Conservation (phyloP, 2,113 vertebrate genomes). For the Nicator chloris region DNA sequence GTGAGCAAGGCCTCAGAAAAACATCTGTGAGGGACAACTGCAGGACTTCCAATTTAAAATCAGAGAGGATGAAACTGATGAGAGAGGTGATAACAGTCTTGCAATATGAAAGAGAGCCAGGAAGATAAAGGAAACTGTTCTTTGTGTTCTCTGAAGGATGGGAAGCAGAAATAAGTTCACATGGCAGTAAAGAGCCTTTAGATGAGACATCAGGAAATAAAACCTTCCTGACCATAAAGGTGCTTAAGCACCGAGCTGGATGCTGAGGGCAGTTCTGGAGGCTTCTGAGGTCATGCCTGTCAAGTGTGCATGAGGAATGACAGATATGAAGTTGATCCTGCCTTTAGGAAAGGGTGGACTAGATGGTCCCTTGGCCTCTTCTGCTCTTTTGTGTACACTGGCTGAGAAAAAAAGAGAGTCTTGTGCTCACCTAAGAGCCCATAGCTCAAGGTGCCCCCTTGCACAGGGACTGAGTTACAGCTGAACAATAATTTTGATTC, state of each 20-base stretch:
- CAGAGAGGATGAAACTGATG: not conserved
- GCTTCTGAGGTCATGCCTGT: not conserved
- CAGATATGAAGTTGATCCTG: not conserved
- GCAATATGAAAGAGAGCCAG: not conserved
- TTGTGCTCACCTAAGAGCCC: rapidly evolving
- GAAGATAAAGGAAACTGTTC: not conserved
- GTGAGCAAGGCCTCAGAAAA: not conserved
- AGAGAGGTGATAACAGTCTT: not conserved
- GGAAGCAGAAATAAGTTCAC: not conserved
- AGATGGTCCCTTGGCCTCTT: not conserved
- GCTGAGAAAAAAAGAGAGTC: not conserved
- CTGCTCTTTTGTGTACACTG: not conserved
- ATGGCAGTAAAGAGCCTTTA: not conserved
- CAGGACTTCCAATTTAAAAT: not conserved
- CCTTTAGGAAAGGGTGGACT: not conserved
- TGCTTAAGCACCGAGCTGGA: not conserved
- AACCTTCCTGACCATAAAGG: not conserved
- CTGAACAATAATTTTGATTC: not conserved
- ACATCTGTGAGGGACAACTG: not conserved
- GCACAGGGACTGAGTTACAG: not conserved
- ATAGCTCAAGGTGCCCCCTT: not conserved
- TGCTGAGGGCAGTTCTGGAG: not conserved
- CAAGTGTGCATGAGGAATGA: not conserved
- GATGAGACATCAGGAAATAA: not conserved
- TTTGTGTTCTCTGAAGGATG: not conserved